These are phyloP conservation scores for Typhlichthys eigenmanni DNA, from an alignment of 2,797 vertebrate genomes.

Conservation along the genomic window DNA sequence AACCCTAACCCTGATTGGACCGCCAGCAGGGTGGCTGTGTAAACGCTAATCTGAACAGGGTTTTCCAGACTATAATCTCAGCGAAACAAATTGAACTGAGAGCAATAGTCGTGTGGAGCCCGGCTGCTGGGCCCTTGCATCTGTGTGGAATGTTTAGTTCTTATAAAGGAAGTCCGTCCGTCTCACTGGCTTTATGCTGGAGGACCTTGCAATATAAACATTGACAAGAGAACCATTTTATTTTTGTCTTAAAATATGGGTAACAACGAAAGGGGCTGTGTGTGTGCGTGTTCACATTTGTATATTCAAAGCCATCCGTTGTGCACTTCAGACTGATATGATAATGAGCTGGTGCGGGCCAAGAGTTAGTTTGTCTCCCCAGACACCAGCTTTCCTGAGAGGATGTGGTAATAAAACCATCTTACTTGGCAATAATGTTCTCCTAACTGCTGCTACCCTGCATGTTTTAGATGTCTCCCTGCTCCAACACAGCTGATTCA, in stretches of 20 bases:
- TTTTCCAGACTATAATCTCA: no score
- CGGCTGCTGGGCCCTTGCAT: not conserved
- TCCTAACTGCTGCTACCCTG: not conserved
- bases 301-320: conserved; percentile 26
- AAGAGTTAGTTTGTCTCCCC: conserved; percentile 25
- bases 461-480: no score
- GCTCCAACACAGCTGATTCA: no score
- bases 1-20: no score
- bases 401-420: conserved; percentile 43
- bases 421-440: conserved; percentile 7
- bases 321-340: conserved; percentile 42
- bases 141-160: conserved; percentile 12
- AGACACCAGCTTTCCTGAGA: conserved; percentile 46
- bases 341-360: conserved; percentile 51
- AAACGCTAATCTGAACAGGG: no score
- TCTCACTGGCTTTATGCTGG: conserved; percentile 20
- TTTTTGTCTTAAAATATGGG: conserved; percentile 38
- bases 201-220: conserved; percentile 39
- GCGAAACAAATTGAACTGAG: no score
- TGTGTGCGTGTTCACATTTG: conserved; percentile 2
- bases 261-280: conserved; percentile 13
- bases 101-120: no score
- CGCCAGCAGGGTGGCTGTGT: no score
- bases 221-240: conserved; percentile 37
- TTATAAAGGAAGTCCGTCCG: conserved; percentile 32